phyloP scores from a whole-genome alignment of 2,888 invertebrate genomes.

The Dimorphilus gyrociliatus region DNA sequence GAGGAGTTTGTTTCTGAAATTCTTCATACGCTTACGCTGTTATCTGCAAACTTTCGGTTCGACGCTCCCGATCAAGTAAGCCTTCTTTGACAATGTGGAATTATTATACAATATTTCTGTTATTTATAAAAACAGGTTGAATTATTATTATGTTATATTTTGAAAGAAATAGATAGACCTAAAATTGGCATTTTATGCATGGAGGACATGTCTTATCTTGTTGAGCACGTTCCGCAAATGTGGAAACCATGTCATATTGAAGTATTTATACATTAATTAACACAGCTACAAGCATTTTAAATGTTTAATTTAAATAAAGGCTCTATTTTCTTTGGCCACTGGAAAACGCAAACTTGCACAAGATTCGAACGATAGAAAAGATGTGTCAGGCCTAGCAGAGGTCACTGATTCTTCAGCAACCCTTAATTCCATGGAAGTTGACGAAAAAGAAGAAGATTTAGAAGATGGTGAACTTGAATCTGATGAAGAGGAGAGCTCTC shows the following conservation, averaged over 20 bases:
- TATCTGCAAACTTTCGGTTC: slow-evolving; percentile 71
- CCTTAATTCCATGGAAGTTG: too few species aligned
- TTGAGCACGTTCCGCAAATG: slow-evolving; percentile 54
- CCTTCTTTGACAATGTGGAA: too few species aligned
- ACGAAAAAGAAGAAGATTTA: too few species aligned
- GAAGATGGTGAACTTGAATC: too few species aligned
- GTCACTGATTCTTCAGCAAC: too few species aligned
- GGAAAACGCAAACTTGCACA: too few species aligned
- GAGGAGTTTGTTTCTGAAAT: slow-evolving; percentile 64
- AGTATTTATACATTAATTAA: slow-evolving; percentile 14
- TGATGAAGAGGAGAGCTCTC: too few species aligned
- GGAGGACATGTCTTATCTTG: slow-evolving; percentile 8
- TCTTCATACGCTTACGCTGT: slow-evolving; percentile 65
- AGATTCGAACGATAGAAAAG: too few species aligned
- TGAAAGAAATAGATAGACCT: neutral
- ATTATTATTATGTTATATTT: slow-evolving; percentile 1
- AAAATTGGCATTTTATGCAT: slow-evolving; percentile 1
- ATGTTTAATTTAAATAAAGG: too few species aligned
- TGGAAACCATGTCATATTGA: slow-evolving; percentile 51
- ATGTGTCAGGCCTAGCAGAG: too few species aligned
- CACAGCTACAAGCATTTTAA: too few species aligned
- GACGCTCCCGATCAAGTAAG: slow-evolving; percentile 72
- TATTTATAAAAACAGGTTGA: slow-evolving; percentile 1
- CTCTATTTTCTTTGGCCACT: too few species aligned
- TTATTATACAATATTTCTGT: neutral